These are phyloP conservation scores for Anthonomus grandis DNA, from an alignment of 1,140 invertebrate genomes.

Conservation along the genomic window DNA sequence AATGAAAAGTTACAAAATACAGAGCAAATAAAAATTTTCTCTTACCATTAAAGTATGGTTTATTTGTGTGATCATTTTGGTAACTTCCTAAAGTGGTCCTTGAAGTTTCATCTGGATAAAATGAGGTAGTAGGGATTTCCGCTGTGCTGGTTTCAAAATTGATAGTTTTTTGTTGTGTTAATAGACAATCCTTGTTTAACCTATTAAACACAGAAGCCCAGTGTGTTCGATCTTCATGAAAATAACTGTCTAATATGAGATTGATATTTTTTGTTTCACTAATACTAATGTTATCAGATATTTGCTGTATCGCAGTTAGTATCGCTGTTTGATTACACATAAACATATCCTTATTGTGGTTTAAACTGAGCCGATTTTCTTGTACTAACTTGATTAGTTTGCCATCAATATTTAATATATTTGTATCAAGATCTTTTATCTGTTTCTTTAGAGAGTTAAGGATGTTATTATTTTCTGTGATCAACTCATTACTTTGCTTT, in stretches of 20 bases:
- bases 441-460: not conserved
- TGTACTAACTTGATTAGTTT: not conserved
- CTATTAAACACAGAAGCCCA: conserved; percentile 8
- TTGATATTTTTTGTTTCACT: conserved; percentile 12
- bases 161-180: not conserved
- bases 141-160: not conserved
- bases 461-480: not conserved
- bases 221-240: conserved; percentile 30
- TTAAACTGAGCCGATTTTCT: not conserved
- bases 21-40: too few relatives aligned
- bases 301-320: not conserved
- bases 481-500: not conserved
- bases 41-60: conserved; percentile 1
- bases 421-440: conserved; percentile 6
- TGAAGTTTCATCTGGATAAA: not conserved
- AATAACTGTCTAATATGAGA: conserved; percentile 24
- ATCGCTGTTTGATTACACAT: not conserved
- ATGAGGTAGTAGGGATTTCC: not conserved
- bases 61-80: not conserved
- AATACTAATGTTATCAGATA: not conserved
- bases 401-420: not conserved
- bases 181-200: not conserved
- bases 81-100: not conserved
- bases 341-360: not conserved
- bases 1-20: too few relatives aligned